Conservation (phyloP, 2,797 vertebrate genomes). For the Pempheris klunzingeri region DNA sequence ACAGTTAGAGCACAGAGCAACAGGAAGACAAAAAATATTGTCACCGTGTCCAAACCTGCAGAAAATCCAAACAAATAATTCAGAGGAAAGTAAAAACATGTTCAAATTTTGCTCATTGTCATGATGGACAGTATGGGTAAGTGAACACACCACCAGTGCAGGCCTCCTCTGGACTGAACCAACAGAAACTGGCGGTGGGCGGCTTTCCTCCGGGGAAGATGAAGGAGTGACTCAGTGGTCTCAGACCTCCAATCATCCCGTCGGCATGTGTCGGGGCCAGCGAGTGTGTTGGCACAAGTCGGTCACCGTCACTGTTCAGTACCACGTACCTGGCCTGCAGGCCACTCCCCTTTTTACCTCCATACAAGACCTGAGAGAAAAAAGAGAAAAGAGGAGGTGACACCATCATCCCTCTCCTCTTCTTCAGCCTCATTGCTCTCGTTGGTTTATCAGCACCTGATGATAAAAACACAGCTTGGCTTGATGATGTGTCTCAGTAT, state of each 20-base stretch:
- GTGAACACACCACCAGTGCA: constrained; percentile 69
- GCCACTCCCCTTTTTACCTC: constrained; percentile 68
- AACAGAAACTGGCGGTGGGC: constrained; percentile 84
- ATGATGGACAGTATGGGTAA: neutral
- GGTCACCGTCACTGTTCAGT: constrained; percentile 83
- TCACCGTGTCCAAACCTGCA: constrained; percentile 60
- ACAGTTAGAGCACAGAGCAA: constrained; percentile 53
- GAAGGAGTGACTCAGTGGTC: constrained; percentile 71
- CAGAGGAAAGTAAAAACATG: neutral
- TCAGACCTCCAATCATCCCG: constrained; percentile 72
- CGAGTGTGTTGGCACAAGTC: constrained; percentile 70
- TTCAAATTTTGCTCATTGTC: neutral
- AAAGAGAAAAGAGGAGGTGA: neutral
- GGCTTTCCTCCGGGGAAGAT: constrained; percentile 87
- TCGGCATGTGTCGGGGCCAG: constrained; percentile 80
- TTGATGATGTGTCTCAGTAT: too few relatives aligned
- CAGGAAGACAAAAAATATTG: constrained; percentile 42
- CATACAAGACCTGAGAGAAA: constrained; percentile 64
- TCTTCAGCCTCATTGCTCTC: too few relatives aligned
- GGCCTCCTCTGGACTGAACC: constrained; percentile 85
- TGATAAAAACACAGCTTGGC: too few relatives aligned
- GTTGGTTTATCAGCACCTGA: neutral
- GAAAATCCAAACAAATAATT: neutral
- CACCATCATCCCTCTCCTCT: neutral
- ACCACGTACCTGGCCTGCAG: constrained; percentile 86